Conservation (phyloP, 1,140 invertebrate species). For the Zaprionus davidi region DNA sequence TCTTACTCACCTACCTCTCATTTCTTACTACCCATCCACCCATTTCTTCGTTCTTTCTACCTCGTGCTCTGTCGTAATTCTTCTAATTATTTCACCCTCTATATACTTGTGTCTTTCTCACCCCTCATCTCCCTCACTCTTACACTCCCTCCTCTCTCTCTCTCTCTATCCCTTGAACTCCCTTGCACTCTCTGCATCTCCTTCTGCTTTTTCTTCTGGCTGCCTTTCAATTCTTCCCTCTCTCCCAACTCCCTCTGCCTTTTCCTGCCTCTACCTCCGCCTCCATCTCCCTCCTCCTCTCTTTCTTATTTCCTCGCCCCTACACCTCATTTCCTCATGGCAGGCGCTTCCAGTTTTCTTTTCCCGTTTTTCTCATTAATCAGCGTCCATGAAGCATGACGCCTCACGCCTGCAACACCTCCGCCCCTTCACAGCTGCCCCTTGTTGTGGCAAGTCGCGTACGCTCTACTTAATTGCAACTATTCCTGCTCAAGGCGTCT, state of each 20-base stretch:
- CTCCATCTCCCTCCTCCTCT: neutral
- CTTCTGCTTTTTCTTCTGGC: neutral
- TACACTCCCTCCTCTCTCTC: no score
- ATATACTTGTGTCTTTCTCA: no score
- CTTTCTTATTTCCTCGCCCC: neutral
- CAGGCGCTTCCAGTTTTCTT: slow-evolving; percentile 12
- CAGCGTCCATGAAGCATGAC: slow-evolving; percentile 33
- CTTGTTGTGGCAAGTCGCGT: neutral
- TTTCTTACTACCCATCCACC: no score
- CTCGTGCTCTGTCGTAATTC: neutral
- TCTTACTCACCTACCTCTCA: no score
- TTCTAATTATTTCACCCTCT: no score
- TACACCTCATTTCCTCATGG: neutral
- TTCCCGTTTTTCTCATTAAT: slow-evolving; percentile 35
- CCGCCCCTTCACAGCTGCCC: no score
- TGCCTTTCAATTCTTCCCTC: neutral
- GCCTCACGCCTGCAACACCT: neutral
- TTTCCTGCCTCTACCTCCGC: neutral
- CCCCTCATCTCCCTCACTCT: no score
- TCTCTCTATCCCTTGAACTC: neutral
- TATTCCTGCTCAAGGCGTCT: slow-evolving; percentile 30
- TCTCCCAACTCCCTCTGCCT: neutral
- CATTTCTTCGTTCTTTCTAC: neutral
- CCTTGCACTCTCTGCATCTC: neutral
- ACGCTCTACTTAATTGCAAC: slow-evolving; percentile 8